Base-by-base conservation (phyloP, 2,113 vertebrate genomes). In the Beaufortia kweichowensis region DNA sequence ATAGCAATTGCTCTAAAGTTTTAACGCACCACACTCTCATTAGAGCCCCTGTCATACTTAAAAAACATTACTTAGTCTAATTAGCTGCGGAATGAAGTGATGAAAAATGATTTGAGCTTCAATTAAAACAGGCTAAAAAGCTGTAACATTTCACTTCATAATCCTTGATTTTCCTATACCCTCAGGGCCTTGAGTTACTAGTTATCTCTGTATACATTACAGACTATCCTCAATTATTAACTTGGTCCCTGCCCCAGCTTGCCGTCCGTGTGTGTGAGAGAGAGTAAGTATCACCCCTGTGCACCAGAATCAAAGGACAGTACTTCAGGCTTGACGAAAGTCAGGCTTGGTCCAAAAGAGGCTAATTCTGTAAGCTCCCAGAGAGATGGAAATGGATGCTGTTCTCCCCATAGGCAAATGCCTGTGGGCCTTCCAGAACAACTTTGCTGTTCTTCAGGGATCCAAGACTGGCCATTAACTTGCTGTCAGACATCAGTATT, bases 171-270 rank as follows among this genome's bases (percentile, higher is more conserved):
- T 76, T 59, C 71, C 62, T 63, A 10, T 59, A 48, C 46, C 59
- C 31, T 64, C 19, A 23, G 53, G 77, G 56, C 82, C 79, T 81
- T 84, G 79, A 68, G 62, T 77, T 69, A 59, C 66, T 46, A 33
- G 75, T 78, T 77, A 63, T 68, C 62, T 72, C 46, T 76, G 71
- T 75, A 64, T 59, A 66, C 71, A 43, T 67, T 53, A 74, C 28
- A 48, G 43, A 43, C 63, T 55, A 39, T 75, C 60, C 53, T 73
- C 62, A 84, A 84, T 79, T 53, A 79, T 79, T 77, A 84, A 81
- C 79, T 73, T 68, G 29, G 28, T 48, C 68, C 63, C 3, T 79
- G 65, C 56, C 26, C 19, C 50, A 39, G 24, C 69, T 19, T 78
- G 19, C 48, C 43, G 61, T 55, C 41, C 33, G 56, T 64, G 31